Evolutionary conservation across 1,140 invertebrate species (phyloP).

Genomic region (Diuraphis noxia): DNA sequence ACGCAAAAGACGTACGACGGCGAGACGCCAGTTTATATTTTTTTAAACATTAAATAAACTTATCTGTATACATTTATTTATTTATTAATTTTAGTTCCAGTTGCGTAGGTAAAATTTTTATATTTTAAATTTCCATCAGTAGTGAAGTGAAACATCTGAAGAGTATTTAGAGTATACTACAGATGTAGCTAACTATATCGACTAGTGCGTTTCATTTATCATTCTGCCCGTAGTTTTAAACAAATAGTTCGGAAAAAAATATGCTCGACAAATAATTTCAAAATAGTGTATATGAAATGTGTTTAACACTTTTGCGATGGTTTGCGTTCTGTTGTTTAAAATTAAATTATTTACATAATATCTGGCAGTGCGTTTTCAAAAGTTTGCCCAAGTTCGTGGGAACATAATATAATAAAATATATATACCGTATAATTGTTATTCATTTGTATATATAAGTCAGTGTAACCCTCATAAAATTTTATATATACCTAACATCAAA

Average conservation of each 20-base stretch:
- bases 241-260: neutral
- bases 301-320: neutral
- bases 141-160: neutral
- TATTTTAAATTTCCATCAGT: neutral
- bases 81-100: neutral
- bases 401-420: neutral
- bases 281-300: neutral
- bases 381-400: neutral
- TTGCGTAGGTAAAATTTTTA: neutral
- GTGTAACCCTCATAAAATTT: neutral
- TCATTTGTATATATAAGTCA: slow-evolving; percentile 5
- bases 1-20: neutral
- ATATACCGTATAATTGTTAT: neutral
- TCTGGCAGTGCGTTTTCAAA: neutral
- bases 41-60: neutral
- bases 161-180: neutral
- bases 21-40: neutral
- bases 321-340: neutral
- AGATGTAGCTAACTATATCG: too few species aligned
- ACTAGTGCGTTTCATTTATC: too few species aligned
- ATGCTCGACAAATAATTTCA: neutral
- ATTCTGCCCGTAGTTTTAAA: neutral
- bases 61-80: neutral
- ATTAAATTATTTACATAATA: slow-evolving; percentile 17
- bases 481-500: neutral